phyloP scores from a whole-genome alignment of 1,140 invertebrate species.

The Lucilia sericata region DNA sequence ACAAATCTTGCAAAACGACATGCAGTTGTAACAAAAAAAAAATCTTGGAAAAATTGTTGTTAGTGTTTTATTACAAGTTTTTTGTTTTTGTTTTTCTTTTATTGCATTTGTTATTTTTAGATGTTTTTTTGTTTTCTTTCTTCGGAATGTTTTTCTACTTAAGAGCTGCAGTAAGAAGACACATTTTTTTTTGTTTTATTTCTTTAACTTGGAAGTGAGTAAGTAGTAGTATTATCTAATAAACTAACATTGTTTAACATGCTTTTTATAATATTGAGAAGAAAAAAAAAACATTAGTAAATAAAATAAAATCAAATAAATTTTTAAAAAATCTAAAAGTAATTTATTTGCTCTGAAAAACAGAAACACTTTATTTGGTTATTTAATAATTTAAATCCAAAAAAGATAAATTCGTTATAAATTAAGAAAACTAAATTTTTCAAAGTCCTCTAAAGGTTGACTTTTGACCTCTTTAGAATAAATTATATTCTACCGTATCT shows the following conservation, averaged over 20 bases:
- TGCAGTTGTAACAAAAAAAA: not conserved
- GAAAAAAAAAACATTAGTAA: not conserved
- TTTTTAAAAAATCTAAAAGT: not conserved
- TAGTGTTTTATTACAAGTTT: not conserved
- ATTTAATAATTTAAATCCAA: too few relatives aligned
- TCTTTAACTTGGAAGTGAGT: not conserved
- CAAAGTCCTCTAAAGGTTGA: too few relatives aligned
- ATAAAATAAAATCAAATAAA: not conserved
- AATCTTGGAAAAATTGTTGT: not conserved
- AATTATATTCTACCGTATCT: too few relatives aligned
- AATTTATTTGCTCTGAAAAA: too few relatives aligned
- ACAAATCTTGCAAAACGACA: too few relatives aligned
- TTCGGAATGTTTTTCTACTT: not conserved
- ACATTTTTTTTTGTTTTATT: not conserved
- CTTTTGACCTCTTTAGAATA: too few relatives aligned
- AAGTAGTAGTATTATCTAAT: not conserved
- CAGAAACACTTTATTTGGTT: too few relatives aligned
- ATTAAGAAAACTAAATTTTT: too few relatives aligned
- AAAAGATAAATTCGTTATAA: too few relatives aligned
- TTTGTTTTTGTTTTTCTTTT: not conserved
- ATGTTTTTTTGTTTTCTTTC: not conserved
- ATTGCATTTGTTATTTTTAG: not conserved
- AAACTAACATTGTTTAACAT: constrained; percentile 1
- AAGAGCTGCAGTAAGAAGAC: not conserved
- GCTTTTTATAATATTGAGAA: not conserved